Conservation (phyloP, 2,888 invertebrate species). For the Diplazon laetatorius region DNA sequence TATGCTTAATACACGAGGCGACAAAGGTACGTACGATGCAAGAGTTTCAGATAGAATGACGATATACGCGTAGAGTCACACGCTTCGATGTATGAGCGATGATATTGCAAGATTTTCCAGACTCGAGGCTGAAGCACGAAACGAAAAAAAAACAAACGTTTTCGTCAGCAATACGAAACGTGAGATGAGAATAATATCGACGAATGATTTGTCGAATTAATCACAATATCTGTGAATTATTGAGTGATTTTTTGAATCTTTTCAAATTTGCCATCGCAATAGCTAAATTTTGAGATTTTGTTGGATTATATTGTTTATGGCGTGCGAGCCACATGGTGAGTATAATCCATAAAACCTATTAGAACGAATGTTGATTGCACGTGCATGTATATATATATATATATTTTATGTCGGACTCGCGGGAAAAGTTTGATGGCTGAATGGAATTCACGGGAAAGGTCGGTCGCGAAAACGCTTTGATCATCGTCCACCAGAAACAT, state of each 20-base stretch:
- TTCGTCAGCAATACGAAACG: neutral
- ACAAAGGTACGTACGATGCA: neutral
- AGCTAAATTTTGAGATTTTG: too few relatives aligned
- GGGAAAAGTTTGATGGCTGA: neutral
- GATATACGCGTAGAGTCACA: constrained; percentile 4
- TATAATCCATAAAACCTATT: neutral
- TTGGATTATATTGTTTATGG: too few relatives aligned
- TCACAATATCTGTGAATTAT: neutral
- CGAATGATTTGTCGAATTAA: neutral
- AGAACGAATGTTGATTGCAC: neutral
- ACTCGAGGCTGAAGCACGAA: neutral
- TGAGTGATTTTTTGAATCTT: too few relatives aligned
- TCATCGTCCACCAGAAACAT: constrained; percentile 21
- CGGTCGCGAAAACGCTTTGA: constrained; percentile 30
- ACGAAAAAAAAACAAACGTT: neutral
- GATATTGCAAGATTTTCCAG: too few relatives aligned
- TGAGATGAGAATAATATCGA: too few relatives aligned
- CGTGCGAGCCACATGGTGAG: neutral
- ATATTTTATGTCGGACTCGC: neutral
- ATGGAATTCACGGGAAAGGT: constrained; percentile 10
- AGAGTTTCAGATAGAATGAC: neutral
- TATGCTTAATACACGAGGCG: constrained; percentile 24
- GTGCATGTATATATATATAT: too few relatives aligned
- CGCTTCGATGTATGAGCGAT: too few relatives aligned
- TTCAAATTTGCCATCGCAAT: too few relatives aligned